Conservation (phyloP, 2,113 vertebrate genomes). For the Mandrillus leucophaeus region DNA sequence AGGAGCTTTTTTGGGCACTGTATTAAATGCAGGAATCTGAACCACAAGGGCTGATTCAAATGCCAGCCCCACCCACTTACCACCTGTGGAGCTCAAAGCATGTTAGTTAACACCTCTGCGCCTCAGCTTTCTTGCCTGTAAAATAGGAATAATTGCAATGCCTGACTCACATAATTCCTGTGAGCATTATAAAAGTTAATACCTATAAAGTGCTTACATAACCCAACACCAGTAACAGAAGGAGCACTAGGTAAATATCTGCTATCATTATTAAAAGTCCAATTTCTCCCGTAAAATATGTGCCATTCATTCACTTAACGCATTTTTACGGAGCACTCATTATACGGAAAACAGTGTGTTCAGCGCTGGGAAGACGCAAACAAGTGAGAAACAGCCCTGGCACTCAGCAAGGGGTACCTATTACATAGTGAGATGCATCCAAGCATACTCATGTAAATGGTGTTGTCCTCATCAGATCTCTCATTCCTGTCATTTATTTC, state of each 20-base stretch:
- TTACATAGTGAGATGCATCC: neutral
- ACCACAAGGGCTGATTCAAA: neutral
- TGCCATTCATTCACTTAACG: neutral
- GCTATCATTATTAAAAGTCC: neutral
- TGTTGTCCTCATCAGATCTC: neutral
- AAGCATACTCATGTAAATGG: neutral
- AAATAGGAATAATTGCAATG: neutral
- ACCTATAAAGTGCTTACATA: neutral
- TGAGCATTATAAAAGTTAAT: neutral
- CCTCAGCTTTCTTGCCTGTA: neutral
- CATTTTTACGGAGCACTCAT: neutral
- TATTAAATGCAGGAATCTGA: neutral
- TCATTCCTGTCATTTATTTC: neutral
- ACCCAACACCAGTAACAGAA: neutral
- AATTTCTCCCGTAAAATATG: neutral
- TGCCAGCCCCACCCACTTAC: neutral
- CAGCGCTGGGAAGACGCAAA: neutral
- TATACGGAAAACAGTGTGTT: neutral
- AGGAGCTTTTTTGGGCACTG: rapidly evolving
- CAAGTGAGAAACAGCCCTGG: neutral
- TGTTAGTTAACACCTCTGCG: neutral
- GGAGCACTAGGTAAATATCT: neutral
- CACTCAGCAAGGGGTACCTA: neutral
- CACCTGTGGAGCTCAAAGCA: neutral
- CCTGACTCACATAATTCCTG: neutral